Conservation (phyloP, 2,113 vertebrate species). For the Procavia capensis region DNA sequence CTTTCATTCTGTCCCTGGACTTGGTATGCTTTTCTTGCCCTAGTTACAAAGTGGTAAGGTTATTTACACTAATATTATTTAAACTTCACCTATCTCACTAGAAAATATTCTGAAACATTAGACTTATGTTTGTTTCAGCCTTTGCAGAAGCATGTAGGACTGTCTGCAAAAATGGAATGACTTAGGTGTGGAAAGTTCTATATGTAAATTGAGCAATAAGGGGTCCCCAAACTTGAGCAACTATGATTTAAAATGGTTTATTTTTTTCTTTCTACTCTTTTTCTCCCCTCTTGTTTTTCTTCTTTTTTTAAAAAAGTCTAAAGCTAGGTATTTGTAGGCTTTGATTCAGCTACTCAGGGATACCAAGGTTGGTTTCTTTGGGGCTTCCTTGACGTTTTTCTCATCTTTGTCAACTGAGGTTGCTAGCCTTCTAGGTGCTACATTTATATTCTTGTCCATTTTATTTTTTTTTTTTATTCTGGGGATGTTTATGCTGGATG, state of each 20-base stretch:
- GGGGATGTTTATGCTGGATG: no score
- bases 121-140: background rate
- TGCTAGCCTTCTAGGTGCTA: background rate
- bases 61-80: background rate
- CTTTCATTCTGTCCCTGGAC: background rate
- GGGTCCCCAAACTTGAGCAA: background rate
- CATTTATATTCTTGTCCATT: background rate
- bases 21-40: background rate
- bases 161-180: background rate
- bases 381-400: background rate
- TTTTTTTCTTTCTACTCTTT: no score
- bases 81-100: background rate
- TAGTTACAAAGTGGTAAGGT: background rate
- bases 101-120: background rate
- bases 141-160: background rate
- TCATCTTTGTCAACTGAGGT: background rate
- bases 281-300: no score
- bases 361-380: background rate
- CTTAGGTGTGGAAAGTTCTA: background rate
- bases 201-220: background rate
- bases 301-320: background rate
- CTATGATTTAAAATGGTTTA: background rate
- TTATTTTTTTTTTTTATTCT: background rate
- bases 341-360: background rate
- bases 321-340: background rate